Base-by-base conservation (phyloP, 2,113 vertebrate genomes). In the Crotalus viridis region DNA sequence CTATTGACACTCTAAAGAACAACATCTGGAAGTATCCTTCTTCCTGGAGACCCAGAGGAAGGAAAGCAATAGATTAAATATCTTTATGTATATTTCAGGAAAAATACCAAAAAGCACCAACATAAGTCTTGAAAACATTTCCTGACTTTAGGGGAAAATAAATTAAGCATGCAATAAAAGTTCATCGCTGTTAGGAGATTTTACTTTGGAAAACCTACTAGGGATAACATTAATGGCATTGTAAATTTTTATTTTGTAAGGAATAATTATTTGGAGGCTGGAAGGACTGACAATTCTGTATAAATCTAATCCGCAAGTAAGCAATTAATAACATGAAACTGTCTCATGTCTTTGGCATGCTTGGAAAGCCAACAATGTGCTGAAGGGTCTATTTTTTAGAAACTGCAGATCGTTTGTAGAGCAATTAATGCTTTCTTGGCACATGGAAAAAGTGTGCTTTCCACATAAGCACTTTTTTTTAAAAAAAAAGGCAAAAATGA, bases 131-230 rank as follows among this genome's bases (percentile, higher is more conserved):
- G 92, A 87, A 96, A 94, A 95, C 24, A 1, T 96, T 97, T 96
- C 57, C 92, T 92, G 94, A 97, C 96, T 95, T 94, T 56, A 96
- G 92, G 56, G 94, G 95, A 95, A 97, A 96, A 98, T 97, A 97
- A 97, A 98, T 97, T 97, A 97, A 97, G 96, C 0, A 0, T 93
- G 93, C 93, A 96, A 95, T 97, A 97, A 96, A 97, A 97, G 95
- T 95, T 97, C 96, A 97, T 96, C 93, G 94, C 94, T 10, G 96
- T 96, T 97, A 96, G 93, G 88, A 95, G 94, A 96, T 96, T 97
- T 96, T 95, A 95, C 96, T 97, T 96, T 95, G 92, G 94, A 96
- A 97, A 96, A 95, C 39, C 94, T 95, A 81, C 94, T 96, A 97
- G 93, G 95, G 97, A 96, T 94, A 95, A 97, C 96, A 94, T 96